Percentiles rank a stretch among this genome's conserved stretches.
These are phyloP conservation scores for Elysia chlorotica DNA, from an alignment of 1,140 invertebrate genomes.

Conservation along the genomic window DNA sequence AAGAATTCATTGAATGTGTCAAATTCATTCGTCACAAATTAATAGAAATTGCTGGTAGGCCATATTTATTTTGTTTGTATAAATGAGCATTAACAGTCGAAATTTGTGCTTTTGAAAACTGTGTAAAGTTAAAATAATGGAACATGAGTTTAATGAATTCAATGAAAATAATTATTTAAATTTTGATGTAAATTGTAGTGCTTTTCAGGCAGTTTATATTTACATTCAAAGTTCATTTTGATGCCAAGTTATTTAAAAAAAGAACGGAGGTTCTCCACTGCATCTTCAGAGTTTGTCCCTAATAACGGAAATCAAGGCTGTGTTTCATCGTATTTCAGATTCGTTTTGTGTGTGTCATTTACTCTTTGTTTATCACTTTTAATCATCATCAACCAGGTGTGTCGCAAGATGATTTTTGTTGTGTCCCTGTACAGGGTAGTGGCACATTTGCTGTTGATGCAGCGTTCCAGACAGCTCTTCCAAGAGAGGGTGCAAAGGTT, in stretches of 20 bases:
- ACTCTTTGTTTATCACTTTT: background rate
- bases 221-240: background rate
- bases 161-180: background rate
- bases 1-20: conserved; percentile 61
- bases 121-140: background rate
- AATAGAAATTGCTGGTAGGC: conserved; percentile 63
- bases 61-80: background rate
- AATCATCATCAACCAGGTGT: conserved; percentile 48
- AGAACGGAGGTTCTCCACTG: background rate
- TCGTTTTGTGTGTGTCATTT: background rate
- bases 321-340: background rate
- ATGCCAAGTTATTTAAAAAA: background rate
- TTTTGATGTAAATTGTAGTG: too few species aligned
- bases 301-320: background rate
- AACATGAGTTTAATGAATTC: background rate
- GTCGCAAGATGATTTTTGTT: conserved; percentile 51
- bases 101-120: background rate
- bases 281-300: background rate
- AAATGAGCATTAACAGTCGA: background rate
- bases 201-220: too few species aligned
- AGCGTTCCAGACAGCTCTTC: conserved; percentile 61
- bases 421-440: conserved; percentile 65
- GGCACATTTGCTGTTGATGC: conserved; percentile 66
- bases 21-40: conserved; percentile 59
- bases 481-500: conserved; percentile 50